A percentile compares a stretch with the other conserved stretches of the same genome.
These are phyloP conservation scores for Luperina nickerlii DNA, from an alignment of 2,888 invertebrate species.

Conservation along the genomic window DNA sequence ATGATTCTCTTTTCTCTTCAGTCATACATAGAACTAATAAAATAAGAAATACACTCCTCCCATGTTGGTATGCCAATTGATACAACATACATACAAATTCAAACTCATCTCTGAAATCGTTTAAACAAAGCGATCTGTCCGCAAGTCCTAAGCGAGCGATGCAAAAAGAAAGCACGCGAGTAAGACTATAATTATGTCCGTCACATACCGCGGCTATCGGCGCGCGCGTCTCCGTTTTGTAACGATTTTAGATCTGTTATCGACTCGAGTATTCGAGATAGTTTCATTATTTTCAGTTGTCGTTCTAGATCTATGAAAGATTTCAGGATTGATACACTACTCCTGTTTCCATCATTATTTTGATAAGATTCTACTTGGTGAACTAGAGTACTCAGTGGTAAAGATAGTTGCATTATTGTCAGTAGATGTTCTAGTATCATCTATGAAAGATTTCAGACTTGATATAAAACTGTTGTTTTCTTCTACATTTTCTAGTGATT, in stretches of 20 bases:
- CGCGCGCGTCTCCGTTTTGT: constrained; percentile 51
- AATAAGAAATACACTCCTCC: neutral
- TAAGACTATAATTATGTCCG: constrained; percentile 71
- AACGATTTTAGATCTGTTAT: constrained; percentile 57
- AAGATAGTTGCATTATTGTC: constrained; percentile 52
- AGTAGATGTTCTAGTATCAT: neutral
- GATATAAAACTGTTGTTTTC: neutral
- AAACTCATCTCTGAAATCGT: constrained; percentile 25
- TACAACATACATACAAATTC: neutral
- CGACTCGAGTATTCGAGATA: constrained; percentile 59
- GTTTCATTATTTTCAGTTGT: constrained; percentile 50
- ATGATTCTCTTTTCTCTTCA: neutral
- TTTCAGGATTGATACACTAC: neutral
- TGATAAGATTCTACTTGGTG: neutral
- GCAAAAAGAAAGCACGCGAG: constrained; percentile 75
- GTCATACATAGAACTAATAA: neutral
- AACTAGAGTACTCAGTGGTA: neutral
- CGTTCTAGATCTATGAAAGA: neutral
- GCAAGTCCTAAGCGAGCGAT: constrained; percentile 55
- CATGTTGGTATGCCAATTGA: neutral
- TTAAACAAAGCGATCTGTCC: constrained; percentile 47
- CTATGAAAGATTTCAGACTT: neutral
- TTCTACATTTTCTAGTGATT: neutral
- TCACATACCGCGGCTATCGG: constrained; percentile 73
- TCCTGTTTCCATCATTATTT: neutral